Evolutionary conservation across 2,888 invertebrate genomes (phyloP).

Genomic region (Scaptomyza tumidula): DNA sequence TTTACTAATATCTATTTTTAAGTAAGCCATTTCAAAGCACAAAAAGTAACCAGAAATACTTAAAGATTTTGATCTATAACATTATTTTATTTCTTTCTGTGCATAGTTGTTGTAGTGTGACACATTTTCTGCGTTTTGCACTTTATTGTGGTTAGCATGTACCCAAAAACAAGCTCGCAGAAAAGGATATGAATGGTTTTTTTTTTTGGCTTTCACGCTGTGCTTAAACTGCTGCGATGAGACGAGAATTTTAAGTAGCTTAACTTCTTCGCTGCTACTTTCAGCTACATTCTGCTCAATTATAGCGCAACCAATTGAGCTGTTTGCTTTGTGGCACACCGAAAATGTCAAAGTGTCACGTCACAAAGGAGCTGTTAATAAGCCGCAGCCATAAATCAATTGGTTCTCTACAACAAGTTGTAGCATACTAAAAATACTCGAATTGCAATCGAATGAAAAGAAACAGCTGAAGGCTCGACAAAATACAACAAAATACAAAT

Average conservation of each 20-base stretch:
- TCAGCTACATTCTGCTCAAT: slow-evolving; percentile 17
- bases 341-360: slow-evolving; percentile 15
- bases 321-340: slow-evolving; percentile 33
- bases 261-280: slow-evolving; percentile 18
- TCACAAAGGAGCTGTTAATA: slow-evolving; percentile 51
- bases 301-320: slow-evolving; percentile 44
- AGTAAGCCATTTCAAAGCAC: too few species aligned
- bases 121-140: slow-evolving; percentile 43
- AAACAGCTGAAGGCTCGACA: slow-evolving; percentile 22
- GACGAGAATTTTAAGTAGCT: slow-evolving; percentile 53
- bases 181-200: background rate
- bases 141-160: slow-evolving; percentile 35
- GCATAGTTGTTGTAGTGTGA: slow-evolving; percentile 1
- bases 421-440: slow-evolving; percentile 23
- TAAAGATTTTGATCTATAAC: too few species aligned
- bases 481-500: slow-evolving; percentile 17
- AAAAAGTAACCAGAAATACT: too few species aligned
- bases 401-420: slow-evolving; percentile 34
- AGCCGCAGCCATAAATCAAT: slow-evolving; percentile 67
- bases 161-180: slow-evolving; percentile 43
- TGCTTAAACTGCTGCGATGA: slow-evolving; percentile 33
- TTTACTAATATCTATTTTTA: too few species aligned
- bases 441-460: slow-evolving; percentile 53
- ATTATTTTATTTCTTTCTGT: background rate
- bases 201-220: slow-evolving; percentile 31